A percentile compares a stretch with the other conserved stretches of the same genome.
Conservation (phyloP, 2,113 vertebrate genomes). For the human (Homo sapiens) region GRCh38 chr7:101836501-101837000, state of each 20-base stretch:
- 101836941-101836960: neutral
- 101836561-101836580: too few relatives aligned
- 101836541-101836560: neutral
- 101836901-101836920: neutral
- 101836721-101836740: neutral
- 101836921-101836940: neutral
- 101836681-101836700: too few relatives aligned
- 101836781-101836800: neutral
- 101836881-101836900: rapidly evolving
- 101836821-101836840: neutral
- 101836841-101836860: neutral
- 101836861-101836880: too few relatives aligned
- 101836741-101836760: neutral
- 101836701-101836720: neutral
- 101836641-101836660: too few relatives aligned
- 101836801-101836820: neutral
- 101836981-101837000: neutral
- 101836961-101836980: neutral
- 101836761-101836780: neutral
- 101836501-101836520: neutral
- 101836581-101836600: too few relatives aligned
- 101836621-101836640: too few relatives aligned
- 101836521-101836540: neutral
- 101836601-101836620: too few relatives aligned
- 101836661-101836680: too few relatives aligned